Evolutionary conservation across 2,888 invertebrate genomes (phyloP).

Genomic region (Pachymerium ferrugineum): DNA sequence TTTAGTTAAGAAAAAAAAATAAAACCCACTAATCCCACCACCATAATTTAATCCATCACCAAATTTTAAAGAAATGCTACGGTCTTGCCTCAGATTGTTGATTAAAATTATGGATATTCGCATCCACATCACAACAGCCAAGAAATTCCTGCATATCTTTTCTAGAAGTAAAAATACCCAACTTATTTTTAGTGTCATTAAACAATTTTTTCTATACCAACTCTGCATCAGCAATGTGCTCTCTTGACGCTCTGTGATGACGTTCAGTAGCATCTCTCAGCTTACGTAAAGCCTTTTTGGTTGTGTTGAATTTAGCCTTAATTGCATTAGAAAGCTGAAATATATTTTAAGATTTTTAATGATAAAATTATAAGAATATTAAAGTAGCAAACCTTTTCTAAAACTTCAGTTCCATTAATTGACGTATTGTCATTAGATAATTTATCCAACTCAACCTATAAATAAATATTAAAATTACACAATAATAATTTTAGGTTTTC

Average conservation of each 20-base stretch:
- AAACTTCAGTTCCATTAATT: not conserved
- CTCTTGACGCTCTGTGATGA: not conserved
- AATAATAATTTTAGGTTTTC: not conserved
- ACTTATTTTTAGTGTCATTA: too few species aligned
- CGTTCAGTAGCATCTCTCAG: not conserved
- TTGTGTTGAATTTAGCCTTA: not conserved
- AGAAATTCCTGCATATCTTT: not conserved
- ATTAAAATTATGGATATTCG: not conserved
- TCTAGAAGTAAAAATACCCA: not conserved
- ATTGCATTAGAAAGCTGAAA: not conserved
- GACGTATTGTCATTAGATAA: not conserved
- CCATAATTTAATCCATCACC: not conserved
- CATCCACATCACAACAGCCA: not conserved
- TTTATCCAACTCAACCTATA: not conserved
- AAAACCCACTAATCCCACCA: not conserved
- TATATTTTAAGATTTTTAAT: not conserved
- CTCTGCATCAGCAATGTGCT: not conserved
- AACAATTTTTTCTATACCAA: too few species aligned
- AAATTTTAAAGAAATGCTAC: not conserved
- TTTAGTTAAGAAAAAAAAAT: not conserved
- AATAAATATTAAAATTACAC: not conserved
- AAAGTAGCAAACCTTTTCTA: not conserved
- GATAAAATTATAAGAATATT: not conserved
- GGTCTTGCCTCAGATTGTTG: not conserved
- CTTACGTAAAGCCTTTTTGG: conserved; percentile 4